A percentile compares a stretch with the other conserved stretches of the same genome.
phyloP scores from a whole-genome alignment of 2,797 vertebrate species.

The Artibeus lituratus region DNA sequence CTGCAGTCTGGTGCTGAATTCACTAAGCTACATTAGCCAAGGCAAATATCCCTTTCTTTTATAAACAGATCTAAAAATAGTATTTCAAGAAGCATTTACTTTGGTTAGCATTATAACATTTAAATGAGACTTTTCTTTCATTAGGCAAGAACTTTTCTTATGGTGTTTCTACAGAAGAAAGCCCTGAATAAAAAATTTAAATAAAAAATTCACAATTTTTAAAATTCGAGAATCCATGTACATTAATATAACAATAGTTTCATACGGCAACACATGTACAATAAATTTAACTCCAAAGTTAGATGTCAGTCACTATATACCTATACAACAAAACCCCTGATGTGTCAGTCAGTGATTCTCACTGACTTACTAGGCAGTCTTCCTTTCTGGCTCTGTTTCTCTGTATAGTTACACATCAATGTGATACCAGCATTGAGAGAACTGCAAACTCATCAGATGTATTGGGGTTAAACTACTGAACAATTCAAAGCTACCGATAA shows the following conservation, averaged over 20 bases:
- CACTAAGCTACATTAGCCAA: no score
- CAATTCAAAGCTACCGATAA: background rate
- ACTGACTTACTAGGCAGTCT: background rate
- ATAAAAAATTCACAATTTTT: background rate
- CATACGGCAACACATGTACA: background rate
- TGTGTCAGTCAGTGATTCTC: background rate
- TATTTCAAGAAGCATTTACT: background rate
- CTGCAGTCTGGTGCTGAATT: no score
- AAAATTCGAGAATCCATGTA: background rate
- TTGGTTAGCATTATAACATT: background rate
- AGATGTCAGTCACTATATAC: background rate
- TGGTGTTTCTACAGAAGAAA: background rate
- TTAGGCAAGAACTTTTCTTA: background rate
- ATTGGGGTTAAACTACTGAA: slow-evolving; percentile 12
- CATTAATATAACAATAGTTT: background rate
- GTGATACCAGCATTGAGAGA: background rate
- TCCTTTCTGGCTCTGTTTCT: background rate
- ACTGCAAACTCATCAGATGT: background rate
- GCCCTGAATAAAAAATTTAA: background rate
- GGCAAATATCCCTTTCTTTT: background rate
- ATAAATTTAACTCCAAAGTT: background rate
- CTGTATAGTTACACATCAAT: background rate
- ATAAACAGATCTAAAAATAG: background rate
- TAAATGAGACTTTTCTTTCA: background rate
- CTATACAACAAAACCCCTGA: background rate